phyloP scores from a whole-genome alignment of 1,140 invertebrate genomes.

The Oryzaephilus surinamensis region DNA sequence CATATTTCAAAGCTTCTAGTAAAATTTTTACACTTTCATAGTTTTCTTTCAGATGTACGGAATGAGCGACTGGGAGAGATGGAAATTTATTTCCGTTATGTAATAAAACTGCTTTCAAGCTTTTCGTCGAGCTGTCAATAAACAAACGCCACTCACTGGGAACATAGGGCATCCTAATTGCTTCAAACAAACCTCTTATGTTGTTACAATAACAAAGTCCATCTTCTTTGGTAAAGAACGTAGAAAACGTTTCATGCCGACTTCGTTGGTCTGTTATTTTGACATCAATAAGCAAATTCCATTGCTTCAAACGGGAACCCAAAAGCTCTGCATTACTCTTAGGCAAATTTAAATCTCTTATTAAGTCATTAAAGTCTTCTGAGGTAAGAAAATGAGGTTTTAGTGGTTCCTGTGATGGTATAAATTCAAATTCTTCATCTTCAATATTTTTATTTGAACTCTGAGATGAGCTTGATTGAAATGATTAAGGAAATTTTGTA shows the following conservation, averaged over 20 bases:
- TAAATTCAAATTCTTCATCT: neutral
- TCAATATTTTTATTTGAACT: too few species aligned
- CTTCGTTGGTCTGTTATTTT: too few species aligned
- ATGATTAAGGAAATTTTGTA: too few species aligned
- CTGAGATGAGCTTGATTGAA: neutral
- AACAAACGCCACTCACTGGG: slow-evolving; percentile 25
- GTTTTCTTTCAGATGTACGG: slow-evolving; percentile 29
- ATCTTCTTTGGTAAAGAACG: slow-evolving; percentile 1
- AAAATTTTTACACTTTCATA: slow-evolving; percentile 28
- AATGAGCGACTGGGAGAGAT: slow-evolving; percentile 29
- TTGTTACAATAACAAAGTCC: slow-evolving; percentile 12
- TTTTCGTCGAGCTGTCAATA: slow-evolving; percentile 26
- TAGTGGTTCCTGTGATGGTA: neutral
- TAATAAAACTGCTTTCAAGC: slow-evolving; percentile 31
- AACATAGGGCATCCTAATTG: slow-evolving; percentile 17
- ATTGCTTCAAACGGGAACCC: slow-evolving; percentile 21
- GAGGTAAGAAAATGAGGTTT: slow-evolving; percentile 22
- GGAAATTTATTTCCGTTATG: slow-evolving; percentile 31
- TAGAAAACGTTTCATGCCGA: slow-evolving; percentile 1
- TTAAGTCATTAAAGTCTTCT: slow-evolving; percentile 26
- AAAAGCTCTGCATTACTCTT: slow-evolving; percentile 28
- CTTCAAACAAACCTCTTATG: slow-evolving; percentile 8
- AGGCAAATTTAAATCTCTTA: slow-evolving; percentile 29
- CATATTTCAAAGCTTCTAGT: slow-evolving; percentile 28
- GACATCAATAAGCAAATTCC: slow-evolving; percentile 15